A percentile compares a stretch with the other conserved stretches of the same genome.
Conservation (phyloP, 2,113 vertebrate species). For the Microtus richardsoni region DNA sequence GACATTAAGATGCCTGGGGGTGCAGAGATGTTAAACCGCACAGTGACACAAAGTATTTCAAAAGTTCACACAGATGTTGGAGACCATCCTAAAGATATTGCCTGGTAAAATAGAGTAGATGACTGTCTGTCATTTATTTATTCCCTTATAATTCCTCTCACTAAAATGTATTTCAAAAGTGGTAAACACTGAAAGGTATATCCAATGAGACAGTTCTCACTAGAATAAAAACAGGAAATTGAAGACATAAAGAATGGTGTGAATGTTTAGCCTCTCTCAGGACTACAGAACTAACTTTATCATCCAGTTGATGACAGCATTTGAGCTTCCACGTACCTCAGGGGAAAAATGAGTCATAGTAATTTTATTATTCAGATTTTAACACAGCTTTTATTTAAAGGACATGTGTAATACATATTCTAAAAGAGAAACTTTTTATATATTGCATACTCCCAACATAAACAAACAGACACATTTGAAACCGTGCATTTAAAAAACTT, state of each 20-base stretch:
- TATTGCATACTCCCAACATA: background rate
- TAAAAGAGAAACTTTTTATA: background rate
- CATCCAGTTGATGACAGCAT: background rate
- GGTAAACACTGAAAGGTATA: background rate
- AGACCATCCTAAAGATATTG: background rate
- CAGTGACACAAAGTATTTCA: slow-evolving; percentile 18
- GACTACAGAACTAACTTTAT: background rate
- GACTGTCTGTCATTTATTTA: slow-evolving; percentile 17
- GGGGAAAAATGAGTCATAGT: background rate
- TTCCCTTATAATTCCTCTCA: slow-evolving; percentile 34
- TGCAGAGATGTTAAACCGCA: background rate
- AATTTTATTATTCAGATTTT: slow-evolving; percentile 6
- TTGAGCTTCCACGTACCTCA: background rate
- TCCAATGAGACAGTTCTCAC: slow-evolving; percentile 21
- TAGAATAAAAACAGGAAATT: slow-evolving; percentile 55
- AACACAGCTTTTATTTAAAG: background rate
- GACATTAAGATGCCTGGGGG: background rate
- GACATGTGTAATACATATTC: background rate
- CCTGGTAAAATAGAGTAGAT: background rate
- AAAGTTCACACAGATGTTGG: slow-evolving; percentile 17
- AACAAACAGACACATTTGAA: background rate
- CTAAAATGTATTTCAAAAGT: background rate
- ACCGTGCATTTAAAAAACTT: background rate
- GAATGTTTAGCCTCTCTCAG: background rate
- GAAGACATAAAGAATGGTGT: slow-evolving; percentile 30